Evolutionary conservation across 1,140 invertebrate genomes (phyloP).

Genomic region (Idris sp.): DNA sequence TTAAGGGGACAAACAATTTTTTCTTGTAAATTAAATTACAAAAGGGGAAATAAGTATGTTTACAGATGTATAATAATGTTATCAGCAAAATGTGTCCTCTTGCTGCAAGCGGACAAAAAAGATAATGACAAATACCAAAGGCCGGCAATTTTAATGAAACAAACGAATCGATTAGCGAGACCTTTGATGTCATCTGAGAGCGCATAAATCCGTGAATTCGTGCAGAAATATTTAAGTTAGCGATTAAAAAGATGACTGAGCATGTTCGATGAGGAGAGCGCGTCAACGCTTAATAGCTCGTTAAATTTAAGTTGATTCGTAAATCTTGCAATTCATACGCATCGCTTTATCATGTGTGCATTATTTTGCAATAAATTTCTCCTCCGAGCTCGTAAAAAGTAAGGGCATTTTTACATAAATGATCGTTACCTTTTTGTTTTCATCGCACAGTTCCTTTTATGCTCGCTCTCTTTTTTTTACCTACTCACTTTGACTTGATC

Average conservation of each 20-base stretch:
- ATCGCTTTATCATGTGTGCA: conserved; percentile 56
- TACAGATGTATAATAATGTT: conserved; percentile 7
- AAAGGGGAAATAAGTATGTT: too few relatives aligned
- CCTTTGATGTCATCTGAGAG: conserved; percentile 50
- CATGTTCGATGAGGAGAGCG: conserved; percentile 37
- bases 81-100: conserved; percentile 9
- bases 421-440: conserved; percentile 60
- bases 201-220: conserved; percentile 53
- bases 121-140: conserved; percentile 15
- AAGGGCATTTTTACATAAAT: conserved; percentile 59
- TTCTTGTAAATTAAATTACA: too few relatives aligned
- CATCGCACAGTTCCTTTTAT: conserved; percentile 41
- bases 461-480: conserved; percentile 39
- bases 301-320: conserved; percentile 55
- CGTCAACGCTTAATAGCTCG: conserved; percentile 60
- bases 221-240: conserved; percentile 39
- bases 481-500: conserved; percentile 26
- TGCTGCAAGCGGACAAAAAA: conserved; percentile 5
- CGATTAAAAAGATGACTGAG: conserved; percentile 64
- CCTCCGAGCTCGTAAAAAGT: conserved; percentile 39
- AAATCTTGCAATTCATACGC: conserved; percentile 58
- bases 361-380: conserved; percentile 52
- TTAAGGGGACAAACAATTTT: too few relatives aligned
- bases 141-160: conserved; percentile 38
- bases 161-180: conserved; percentile 27